A percentile compares a stretch with the other conserved stretches of the same genome.
Conservation (phyloP, 2,888 invertebrate species). For the Chrysopilus asiliformis region DNA sequence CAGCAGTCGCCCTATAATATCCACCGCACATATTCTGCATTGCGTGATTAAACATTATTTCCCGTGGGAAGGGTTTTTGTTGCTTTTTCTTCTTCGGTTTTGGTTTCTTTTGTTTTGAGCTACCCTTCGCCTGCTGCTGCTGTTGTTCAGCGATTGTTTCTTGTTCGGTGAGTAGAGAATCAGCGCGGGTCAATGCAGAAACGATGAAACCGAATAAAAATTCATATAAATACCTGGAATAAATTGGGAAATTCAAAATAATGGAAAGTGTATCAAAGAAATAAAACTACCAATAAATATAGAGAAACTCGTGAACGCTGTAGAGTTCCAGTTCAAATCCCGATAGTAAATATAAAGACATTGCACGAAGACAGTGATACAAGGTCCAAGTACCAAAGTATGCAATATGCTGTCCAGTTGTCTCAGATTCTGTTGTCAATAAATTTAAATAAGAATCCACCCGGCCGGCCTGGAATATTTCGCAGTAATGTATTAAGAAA, state of each 20-base stretch:
- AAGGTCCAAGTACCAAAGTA: conserved; percentile 92
- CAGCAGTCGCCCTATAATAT: conserved; percentile 87
- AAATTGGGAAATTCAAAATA: conserved; percentile 8
- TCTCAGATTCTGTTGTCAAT: conserved; percentile 46
- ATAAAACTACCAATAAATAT: conserved; percentile 70
- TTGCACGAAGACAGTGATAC: conserved; percentile 81
- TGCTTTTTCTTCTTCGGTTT: conserved; percentile 40
- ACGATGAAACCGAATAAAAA: conserved; percentile 88
- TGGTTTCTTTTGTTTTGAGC: conserved; percentile 33
- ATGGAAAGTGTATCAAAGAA: neutral
- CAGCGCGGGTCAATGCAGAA: conserved; percentile 80
- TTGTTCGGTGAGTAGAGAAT: conserved; percentile 66
- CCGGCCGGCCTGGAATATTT: conserved; percentile 57
- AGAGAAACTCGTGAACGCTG: conserved; percentile 90
- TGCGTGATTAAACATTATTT: conserved; percentile 81
- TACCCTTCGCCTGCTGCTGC: conserved; percentile 18
- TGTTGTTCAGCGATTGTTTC: conserved; percentile 44
- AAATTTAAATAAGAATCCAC: conserved; percentile 74
- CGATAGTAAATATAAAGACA: conserved; percentile 86
- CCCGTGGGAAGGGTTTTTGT: conserved; percentile 64
- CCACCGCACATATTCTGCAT: conserved; percentile 91
- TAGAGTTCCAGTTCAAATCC: conserved; percentile 94
- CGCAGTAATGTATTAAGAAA: neutral
- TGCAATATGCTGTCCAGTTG: conserved; percentile 58
- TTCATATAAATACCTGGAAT: conserved; percentile 80